Percentiles rank a stretch among this genome's conserved stretches.
Evolutionary conservation across 2,888 invertebrate genomes (phyloP).

Genomic region (Dryobota labecula): DNA sequence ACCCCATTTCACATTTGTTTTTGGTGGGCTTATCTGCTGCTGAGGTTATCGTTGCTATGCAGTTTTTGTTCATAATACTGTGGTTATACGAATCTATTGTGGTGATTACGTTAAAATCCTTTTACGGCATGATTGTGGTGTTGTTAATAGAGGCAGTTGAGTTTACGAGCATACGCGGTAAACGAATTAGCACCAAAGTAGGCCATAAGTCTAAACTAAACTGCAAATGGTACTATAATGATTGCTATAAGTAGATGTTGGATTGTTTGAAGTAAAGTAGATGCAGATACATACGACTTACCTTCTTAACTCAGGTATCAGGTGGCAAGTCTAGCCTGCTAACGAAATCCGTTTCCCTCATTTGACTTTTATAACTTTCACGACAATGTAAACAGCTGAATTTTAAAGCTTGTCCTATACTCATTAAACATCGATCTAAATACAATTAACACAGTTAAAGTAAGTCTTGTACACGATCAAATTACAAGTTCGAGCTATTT

Average conservation of each 20-base stretch:
- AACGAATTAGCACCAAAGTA: slow-evolving; percentile 24
- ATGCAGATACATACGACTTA: slow-evolving; percentile 25
- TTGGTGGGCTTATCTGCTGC: background rate
- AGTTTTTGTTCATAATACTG: slow-evolving; percentile 1
- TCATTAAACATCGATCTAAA: slow-evolving; percentile 43
- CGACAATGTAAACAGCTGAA: slow-evolving; percentile 26
- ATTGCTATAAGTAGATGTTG: slow-evolving; percentile 5
- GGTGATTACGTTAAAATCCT: background rate
- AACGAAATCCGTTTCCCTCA: slow-evolving; percentile 46
- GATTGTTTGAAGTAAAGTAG: slow-evolving; percentile 11
- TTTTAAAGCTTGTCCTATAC: slow-evolving; percentile 26
- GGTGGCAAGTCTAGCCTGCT: slow-evolving; percentile 34
- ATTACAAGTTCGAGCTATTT: slow-evolving; percentile 18
- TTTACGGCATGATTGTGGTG: slow-evolving; percentile 12
- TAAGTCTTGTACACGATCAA: slow-evolving; percentile 7
- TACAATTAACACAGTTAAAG: slow-evolving; percentile 49
- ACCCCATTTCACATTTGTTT: background rate
- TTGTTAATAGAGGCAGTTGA: slow-evolving; percentile 3
- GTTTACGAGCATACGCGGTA: slow-evolving; percentile 20
- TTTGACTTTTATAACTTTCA: slow-evolving; percentile 56
- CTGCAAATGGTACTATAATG: slow-evolving; percentile 12
- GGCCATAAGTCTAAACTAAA: slow-evolving; percentile 16
- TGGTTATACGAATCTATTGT: background rate
- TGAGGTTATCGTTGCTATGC: background rate
- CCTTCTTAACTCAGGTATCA: slow-evolving; percentile 25